A percentile compares a stretch with the other conserved stretches of the same genome.
phyloP scores from a whole-genome alignment of 1,140 invertebrate species.

The Camponotus pennsylvanicus region DNA sequence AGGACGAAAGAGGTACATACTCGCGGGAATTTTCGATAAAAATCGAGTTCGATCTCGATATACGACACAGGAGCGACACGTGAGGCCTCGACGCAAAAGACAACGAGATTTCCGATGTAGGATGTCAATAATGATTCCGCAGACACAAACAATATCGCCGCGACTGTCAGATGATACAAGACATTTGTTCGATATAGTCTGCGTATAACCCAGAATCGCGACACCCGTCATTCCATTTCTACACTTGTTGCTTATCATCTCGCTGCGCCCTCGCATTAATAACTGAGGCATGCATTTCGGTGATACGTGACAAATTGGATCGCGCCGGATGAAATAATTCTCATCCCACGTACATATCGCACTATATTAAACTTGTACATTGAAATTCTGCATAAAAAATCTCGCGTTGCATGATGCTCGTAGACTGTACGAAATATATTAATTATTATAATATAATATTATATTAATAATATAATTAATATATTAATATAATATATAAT shows the following conservation, averaged over 20 bases:
- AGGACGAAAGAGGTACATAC: not conserved
- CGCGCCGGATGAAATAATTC: not conserved
- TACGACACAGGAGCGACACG: not conserved
- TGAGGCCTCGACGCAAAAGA: conserved; percentile 48
- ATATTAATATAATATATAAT: too few species aligned
- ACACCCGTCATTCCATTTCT: not conserved
- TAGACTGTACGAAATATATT: too few species aligned
- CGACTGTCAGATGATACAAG: conserved; percentile 39
- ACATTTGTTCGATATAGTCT: conserved; percentile 61
- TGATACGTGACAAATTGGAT: not conserved
- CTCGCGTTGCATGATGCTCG: too few species aligned
- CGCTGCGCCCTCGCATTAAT: not conserved
- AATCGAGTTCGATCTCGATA: conserved; percentile 52
- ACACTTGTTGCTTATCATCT: conserved; percentile 28
- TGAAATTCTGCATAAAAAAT: too few species aligned
- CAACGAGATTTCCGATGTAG: conserved; percentile 44
- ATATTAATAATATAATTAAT: too few species aligned
- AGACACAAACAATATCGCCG: conserved; percentile 59
- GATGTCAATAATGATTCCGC: conserved; percentile 57
- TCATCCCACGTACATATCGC: not conserved
- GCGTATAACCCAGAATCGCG: conserved; percentile 27
- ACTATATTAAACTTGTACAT: too few species aligned
- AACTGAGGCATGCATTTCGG: not conserved
- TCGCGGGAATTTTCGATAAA: conserved; percentile 33
- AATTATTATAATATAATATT: too few species aligned